phyloP scores from a whole-genome alignment of 2,797 vertebrate species.

The Thalassophryne amazonica region DNA sequence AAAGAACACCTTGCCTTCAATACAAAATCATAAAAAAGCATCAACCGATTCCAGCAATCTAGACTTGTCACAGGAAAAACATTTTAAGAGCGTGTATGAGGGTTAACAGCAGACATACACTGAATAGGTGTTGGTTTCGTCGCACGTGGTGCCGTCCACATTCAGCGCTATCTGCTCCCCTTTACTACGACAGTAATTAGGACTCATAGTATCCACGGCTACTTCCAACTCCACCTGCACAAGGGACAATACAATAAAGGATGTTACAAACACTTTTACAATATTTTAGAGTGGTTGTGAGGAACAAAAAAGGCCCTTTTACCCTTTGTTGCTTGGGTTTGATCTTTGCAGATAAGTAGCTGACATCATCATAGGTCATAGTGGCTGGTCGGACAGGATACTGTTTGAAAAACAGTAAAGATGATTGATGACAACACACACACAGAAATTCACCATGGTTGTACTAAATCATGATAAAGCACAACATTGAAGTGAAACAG shows the following conservation, averaged over 20 bases:
- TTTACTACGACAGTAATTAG: constrained; percentile 97
- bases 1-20: too few species aligned
- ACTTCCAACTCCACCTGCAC: constrained; percentile 93
- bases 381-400: constrained; percentile 92
- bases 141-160: constrained; percentile 86
- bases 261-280: neutral
- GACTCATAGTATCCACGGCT: constrained; percentile 89
- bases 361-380: constrained; percentile 91
- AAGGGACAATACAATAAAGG: neutral
- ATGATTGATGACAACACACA: neutral
- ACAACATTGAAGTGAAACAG: neutral
- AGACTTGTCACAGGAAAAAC: too few species aligned
- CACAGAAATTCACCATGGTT: too few species aligned
- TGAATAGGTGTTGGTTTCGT: constrained; percentile 91
- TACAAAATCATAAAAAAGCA: too few species aligned
- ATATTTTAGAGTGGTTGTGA: neutral
- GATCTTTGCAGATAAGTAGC: constrained; percentile 90
- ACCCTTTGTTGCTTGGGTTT: constrained; percentile 98
- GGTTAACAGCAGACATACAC: constrained; percentile 72
- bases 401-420: constrained; percentile 60
- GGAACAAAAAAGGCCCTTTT: neutral
- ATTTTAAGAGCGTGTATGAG: neutral
- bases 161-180: constrained; percentile 98
- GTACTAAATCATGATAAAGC: neutral
- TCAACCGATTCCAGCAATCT: too few species aligned